Percentiles rank a stretch among this genome's conserved stretches.
phyloP scores from a whole-genome alignment of 2,888 invertebrate species.

The Ophonus ardosiacus region DNA sequence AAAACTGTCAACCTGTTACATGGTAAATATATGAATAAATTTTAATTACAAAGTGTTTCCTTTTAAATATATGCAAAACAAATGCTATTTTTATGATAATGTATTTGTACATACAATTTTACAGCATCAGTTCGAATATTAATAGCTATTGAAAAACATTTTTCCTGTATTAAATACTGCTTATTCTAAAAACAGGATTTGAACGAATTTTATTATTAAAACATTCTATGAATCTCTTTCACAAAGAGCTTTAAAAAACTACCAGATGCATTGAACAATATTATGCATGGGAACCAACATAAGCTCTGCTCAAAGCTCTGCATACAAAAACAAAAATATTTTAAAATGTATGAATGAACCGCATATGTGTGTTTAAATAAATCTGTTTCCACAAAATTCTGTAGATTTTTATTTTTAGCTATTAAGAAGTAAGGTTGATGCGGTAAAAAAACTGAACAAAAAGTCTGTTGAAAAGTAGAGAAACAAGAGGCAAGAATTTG shows the following conservation, averaged over 20 bases:
- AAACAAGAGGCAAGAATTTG: not conserved
- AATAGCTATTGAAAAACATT: not conserved
- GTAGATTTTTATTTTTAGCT: constrained; percentile 19
- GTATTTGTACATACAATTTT: not conserved
- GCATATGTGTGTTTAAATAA: constrained; percentile 12
- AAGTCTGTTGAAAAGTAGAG: not conserved
- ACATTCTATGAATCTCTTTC: not conserved
- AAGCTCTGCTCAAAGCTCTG: not conserved
- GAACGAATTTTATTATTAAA: not conserved
- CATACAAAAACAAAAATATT: constrained; percentile 10
- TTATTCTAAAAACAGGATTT: not conserved
- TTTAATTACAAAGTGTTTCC: constrained; percentile 5
- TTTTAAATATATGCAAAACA: constrained; percentile 3
- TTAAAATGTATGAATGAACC: constrained; percentile 23
- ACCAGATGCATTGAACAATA: constrained; percentile 14
- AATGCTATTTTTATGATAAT: constrained; percentile 1
- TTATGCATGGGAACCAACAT: constrained; percentile 7
- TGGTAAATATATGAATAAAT: not conserved
- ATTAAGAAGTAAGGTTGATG: constrained; percentile 27
- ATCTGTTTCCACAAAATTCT: constrained; percentile 17
- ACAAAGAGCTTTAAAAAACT: not conserved
- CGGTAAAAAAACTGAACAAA: not conserved
- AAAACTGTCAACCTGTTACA: not conserved
- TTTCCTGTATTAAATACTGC: not conserved
- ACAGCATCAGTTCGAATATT: not conserved